These are phyloP conservation scores for Drosophila anomalata DNA, from an alignment of 2,888 invertebrate genomes.

Conservation along the genomic window DNA sequence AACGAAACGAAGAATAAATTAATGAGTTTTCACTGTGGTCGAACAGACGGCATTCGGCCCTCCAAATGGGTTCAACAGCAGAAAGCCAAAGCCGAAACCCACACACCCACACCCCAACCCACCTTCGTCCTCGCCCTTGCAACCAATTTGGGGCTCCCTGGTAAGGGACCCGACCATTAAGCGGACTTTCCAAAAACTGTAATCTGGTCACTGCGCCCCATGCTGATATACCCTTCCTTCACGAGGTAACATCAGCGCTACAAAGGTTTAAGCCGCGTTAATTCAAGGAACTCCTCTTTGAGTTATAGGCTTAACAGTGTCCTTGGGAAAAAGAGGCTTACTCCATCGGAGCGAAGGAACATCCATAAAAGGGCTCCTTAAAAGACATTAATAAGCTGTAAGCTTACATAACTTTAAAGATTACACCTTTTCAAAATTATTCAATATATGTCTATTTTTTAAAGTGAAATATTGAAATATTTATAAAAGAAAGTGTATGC, in stretches of 20 bases:
- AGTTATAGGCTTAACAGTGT: background rate
- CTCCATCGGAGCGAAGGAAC: too few relatives aligned
- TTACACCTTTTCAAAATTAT: too few relatives aligned
- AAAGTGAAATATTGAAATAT: too few relatives aligned
- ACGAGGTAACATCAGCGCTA: background rate
- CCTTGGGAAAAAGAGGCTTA: background rate
- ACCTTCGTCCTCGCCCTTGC: background rate
- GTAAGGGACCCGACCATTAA: slow-evolving; percentile 55
- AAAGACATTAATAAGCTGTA: too few relatives aligned
- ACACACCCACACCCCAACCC: slow-evolving; percentile 47
- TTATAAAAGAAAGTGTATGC: background rate
- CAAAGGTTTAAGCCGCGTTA: background rate
- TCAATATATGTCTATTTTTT: too few relatives aligned
- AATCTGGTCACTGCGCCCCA: slow-evolving; percentile 58
- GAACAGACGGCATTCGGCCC: slow-evolving; percentile 44
- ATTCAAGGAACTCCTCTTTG: background rate
- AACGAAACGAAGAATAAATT: slow-evolving; percentile 81
- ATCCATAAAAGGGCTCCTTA: too few relatives aligned
- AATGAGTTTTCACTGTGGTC: slow-evolving; percentile 81
- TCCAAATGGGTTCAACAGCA: slow-evolving; percentile 64
- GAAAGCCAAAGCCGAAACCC: slow-evolving; percentile 65
- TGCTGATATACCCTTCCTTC: slow-evolving; percentile 6
- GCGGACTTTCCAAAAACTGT: slow-evolving; percentile 63
- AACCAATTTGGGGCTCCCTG: background rate
- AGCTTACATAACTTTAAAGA: too few relatives aligned